Percentiles rank a stretch among this genome's conserved stretches.
phyloP scores from a whole-genome alignment of 53 echinoderm and acorn worm genomes.

The Zoroaster sp. region DNA sequence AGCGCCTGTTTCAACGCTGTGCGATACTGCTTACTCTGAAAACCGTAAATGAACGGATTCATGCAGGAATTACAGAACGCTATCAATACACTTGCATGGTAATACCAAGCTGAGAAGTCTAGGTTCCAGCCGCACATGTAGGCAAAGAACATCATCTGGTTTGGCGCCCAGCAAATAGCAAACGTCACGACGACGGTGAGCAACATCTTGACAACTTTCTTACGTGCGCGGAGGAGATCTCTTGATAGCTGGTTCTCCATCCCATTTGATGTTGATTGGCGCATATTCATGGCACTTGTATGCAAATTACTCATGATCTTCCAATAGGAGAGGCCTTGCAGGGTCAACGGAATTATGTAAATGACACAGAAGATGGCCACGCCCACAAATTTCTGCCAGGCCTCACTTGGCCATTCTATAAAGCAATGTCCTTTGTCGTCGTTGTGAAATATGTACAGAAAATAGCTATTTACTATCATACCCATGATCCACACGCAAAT shows the following conservation, averaged over 20 bases:
- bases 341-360: conserved; percentile 78
- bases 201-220: conserved; percentile 84
- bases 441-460: conserved; percentile 75
- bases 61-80: conserved; percentile 95
- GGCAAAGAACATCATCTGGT: conserved; percentile 87
- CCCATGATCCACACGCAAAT: conserved; percentile 68
- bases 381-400: conserved; percentile 75
- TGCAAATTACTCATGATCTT: conserved; percentile 72
- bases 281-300: conserved; percentile 59
- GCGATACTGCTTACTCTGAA: conserved; percentile 84
- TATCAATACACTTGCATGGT: conserved; percentile 81
- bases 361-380: conserved; percentile 80
- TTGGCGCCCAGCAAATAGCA: conserved; percentile 94
- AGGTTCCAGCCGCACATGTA: conserved; percentile 88
- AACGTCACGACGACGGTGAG: conserved; percentile 83
- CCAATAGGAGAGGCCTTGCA: conserved; percentile 86
- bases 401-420: conserved; percentile 63
- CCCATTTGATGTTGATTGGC: conserved; percentile 49
- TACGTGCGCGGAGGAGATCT: conserved; percentile 80
- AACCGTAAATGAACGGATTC: conserved; percentile 95
- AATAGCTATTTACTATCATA: conserved; percentile 76
- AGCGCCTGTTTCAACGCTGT: conserved; percentile 69
- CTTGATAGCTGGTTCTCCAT: conserved; percentile 63
- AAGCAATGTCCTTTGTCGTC: not conserved
- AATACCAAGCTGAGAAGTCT: conserved; percentile 90